A percentile compares a stretch with the other conserved stretches of the same genome.
Evolutionary conservation across 2,797 vertebrate genomes (phyloP).

Genomic region (Phylloscopus collybita): DNA sequence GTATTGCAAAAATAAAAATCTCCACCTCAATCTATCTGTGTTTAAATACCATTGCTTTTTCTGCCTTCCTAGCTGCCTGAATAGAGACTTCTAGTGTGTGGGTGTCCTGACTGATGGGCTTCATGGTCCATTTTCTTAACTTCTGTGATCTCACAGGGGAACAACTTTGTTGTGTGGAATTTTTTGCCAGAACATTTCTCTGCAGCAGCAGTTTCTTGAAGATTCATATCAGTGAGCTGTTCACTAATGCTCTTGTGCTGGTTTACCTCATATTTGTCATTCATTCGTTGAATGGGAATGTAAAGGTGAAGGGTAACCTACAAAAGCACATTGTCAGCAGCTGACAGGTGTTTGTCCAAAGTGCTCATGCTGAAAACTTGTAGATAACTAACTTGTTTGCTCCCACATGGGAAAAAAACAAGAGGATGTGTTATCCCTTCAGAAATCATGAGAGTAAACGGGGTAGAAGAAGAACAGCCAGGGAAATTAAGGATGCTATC

Average conservation of each 20-base stretch:
- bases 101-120: background rate
- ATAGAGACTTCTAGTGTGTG: background rate
- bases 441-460: background rate
- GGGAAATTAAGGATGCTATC: background rate
- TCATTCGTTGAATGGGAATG: background rate
- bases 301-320: background rate
- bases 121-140: background rate
- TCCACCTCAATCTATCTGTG: background rate
- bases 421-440: background rate
- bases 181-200: background rate
- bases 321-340: background rate
- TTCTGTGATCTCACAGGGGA: background rate
- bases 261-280: background rate
- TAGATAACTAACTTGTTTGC: background rate
- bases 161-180: background rate
- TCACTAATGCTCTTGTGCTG: background rate
- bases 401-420: background rate
- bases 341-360: background rate
- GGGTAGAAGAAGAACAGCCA: background rate
- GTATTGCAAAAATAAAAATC: background rate
- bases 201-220: background rate
- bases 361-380: background rate
- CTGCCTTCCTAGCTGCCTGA: background rate
- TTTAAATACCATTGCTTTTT: background rate
- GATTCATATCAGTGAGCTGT: background rate